Conservation (phyloP, 2,113 vertebrate species). For the Equus przewalskii region DNA sequence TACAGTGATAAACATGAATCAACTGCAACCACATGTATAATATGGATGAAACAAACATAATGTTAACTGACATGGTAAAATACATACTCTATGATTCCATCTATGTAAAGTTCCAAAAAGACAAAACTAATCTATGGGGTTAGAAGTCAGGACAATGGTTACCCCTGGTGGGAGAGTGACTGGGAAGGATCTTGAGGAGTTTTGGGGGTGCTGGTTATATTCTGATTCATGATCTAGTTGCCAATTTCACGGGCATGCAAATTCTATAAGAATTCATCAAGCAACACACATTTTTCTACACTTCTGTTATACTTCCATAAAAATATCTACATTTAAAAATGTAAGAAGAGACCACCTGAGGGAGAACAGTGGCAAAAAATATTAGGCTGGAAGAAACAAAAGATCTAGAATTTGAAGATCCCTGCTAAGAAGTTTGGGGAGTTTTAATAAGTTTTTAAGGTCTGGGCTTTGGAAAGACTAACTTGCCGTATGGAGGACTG, state of each 20-base stretch:
- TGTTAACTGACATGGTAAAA: neutral
- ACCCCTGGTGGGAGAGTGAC: neutral
- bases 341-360: neutral
- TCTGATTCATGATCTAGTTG: neutral
- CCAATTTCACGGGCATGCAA: neutral
- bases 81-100: neutral
- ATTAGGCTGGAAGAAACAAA: neutral
- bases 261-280: neutral
- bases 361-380: neutral
- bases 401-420: neutral
- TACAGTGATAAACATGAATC: neutral
- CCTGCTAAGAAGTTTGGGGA: neutral
- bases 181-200: neutral
- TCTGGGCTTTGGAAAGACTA: neutral
- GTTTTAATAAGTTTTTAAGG: neutral
- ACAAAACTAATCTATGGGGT: neutral
- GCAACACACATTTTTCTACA: neutral
- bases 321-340: slow-evolving; percentile 15
- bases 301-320: neutral
- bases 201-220: neutral
- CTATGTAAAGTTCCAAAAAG: neutral
- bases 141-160: neutral
- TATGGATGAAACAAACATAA: neutral
- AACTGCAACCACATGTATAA: neutral
- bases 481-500: neutral